Percentiles rank a stretch among this genome's conserved stretches.
Conservation (phyloP, 2,797 vertebrate species). For the Nannoperca obscura region DNA sequence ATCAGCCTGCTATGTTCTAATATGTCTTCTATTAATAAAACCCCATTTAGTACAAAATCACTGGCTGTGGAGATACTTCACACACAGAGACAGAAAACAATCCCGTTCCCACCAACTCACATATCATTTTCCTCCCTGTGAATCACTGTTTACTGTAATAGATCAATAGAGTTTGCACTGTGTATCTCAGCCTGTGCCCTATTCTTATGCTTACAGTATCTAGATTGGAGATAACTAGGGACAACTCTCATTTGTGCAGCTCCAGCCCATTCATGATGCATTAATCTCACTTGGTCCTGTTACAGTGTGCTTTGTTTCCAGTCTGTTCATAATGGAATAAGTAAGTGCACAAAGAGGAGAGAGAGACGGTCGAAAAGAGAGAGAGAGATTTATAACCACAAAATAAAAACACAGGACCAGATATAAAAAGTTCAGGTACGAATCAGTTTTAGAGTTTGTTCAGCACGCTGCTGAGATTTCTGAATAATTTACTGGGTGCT, state of each 20-base stretch:
- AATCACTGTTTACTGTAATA: constrained; percentile 49
- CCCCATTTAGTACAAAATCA: constrained; percentile 26
- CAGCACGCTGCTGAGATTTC: constrained; percentile 56
- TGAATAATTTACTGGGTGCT: constrained; percentile 76
- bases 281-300: constrained; percentile 39
- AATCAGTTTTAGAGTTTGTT: constrained; percentile 65
- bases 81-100: constrained; percentile 40
- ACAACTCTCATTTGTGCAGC: constrained; percentile 40
- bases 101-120: constrained; percentile 23
- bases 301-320: constrained; percentile 22
- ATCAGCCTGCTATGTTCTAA: constrained; percentile 2
- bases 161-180: constrained; percentile 62
- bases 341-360: not conserved
- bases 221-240: constrained; percentile 48
- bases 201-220: constrained; percentile 50
- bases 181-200: constrained; percentile 58
- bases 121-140: constrained; percentile 47
- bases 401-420: constrained; percentile 25
- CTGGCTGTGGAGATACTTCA: constrained; percentile 30
- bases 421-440: constrained; percentile 64
- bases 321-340: constrained; percentile 5
- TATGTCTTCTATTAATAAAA: constrained; percentile 40
- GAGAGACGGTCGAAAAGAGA: not conserved
- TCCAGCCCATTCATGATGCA: constrained; percentile 17
- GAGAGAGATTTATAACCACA: constrained; percentile 7